Evolutionary conservation across 2,888 invertebrate genomes (phyloP), one percentile per base, ranked within the genome.

Genomic region (Drosophila birchii): DNA sequence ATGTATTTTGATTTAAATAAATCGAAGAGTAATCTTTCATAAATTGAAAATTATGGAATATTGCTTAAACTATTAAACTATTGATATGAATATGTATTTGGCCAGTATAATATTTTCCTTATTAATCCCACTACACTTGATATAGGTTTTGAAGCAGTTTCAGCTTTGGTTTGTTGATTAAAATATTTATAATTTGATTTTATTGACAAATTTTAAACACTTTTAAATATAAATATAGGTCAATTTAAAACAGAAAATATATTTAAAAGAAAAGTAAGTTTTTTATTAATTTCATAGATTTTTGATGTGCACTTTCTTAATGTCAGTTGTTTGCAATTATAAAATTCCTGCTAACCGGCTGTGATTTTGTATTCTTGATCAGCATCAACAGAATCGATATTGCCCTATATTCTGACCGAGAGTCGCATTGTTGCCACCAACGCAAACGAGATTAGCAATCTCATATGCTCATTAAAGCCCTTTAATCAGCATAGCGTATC

Each of bases 351-450:
- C 6, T 8, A 32, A 29, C 57, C 18, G 18, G 29, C 12, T 16
- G 11, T 16, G 20, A 7, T 18, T 4, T 23, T 14, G 3, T 16
- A 54, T 18, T 58, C 26, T 53, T 51, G 55, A 58, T 38, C 23
- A 18, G 7, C 9, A 16, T 29, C 11, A 54, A 54, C 26, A 41
- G 11, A 23, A 58, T n/a, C 5, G 9, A 29, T 41, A 20, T 57
- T 41, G 57, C n/a, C 39, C 60, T 41, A 41, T 57, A 32, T 23
- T 23, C 51, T 5, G 20, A 16, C 32, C 8, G 14, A 34, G 14
- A 32, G 32, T 8, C 20, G 20, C 20, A 18, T 56, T 55, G 59
- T 29, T 60, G 58, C 32, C 60, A 20, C 39, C 41, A 58, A 58
- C 20, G n/a, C 59, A 23, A 58, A 41, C 11, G 23, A 60, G 41